Conservation (phyloP, 2,113 vertebrate species). For the Ophiodon elongatus region DNA sequence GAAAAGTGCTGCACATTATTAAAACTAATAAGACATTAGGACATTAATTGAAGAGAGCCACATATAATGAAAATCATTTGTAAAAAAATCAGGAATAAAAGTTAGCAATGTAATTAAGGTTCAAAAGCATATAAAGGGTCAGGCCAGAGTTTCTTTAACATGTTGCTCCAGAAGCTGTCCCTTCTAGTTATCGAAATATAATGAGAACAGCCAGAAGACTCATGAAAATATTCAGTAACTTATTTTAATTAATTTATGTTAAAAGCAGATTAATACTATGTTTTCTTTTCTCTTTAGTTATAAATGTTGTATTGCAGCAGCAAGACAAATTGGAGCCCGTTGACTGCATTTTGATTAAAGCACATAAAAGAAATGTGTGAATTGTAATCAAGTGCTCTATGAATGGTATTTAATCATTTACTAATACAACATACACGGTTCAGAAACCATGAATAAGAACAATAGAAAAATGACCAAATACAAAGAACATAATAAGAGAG, state of each 20-base stretch:
- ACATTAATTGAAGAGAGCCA: background rate
- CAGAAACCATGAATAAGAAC: background rate
- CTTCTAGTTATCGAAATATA: background rate
- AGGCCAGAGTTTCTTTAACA: background rate
- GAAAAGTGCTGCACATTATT: background rate
- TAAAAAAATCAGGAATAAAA: background rate
- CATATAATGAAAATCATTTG: background rate
- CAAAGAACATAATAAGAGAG: background rate
- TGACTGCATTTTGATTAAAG: slow-evolving; percentile 2
- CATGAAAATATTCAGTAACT: background rate
- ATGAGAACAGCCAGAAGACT: background rate
- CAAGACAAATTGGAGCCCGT: background rate
- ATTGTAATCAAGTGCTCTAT: background rate
- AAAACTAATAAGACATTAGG: background rate
- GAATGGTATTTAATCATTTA: background rate
- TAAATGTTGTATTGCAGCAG: background rate
- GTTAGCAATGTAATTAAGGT: background rate
- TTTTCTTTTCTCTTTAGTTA: background rate
- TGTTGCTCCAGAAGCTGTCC: background rate
- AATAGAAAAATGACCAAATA: background rate
- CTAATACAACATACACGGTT: background rate
- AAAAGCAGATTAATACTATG: background rate
- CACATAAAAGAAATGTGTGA: background rate
- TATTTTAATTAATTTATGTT: background rate
- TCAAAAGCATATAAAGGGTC: background rate